Evolutionary conservation across 2,888 invertebrate species (phyloP), one percentile per base, ranked within the genome.

Genomic region (Caenorhabditis sp.): DNA sequence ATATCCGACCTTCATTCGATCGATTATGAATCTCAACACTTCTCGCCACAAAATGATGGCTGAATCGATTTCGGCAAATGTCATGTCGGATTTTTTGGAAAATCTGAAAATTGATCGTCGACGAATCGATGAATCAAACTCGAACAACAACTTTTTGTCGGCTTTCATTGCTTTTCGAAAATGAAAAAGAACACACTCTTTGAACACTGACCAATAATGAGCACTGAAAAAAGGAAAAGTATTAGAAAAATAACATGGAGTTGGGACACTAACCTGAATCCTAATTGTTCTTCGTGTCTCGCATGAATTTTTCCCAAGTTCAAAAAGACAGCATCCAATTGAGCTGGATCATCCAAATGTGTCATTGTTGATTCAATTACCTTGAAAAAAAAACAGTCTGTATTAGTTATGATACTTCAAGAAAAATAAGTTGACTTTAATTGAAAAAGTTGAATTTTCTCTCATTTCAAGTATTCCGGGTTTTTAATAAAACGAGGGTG

Each of bases 221-320:
- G 80, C 66, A 50, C 80, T 31, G 65, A 36, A 66, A 67, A 54
- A 12, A 50, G 14, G n/a, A n/a, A n/a, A n/a, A n/a, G n/a, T n/a
- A n/a, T n/a, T n/a, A n/a, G n/a, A n/a, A n/a, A n/a, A n/a, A n/a
- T n/a, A n/a, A n/a, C n/a, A n/a, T n/a, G n/a, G n/a, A n/a, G n/a
- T n/a, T n/a, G n/a, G n/a, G 57, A 21, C 17, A 36, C 49, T 21
- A 57, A 76, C 81, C 81, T 80, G 63, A 83, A 83, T 43, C 83
- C 83, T 10, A 80, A 67, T 27, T 83, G 79, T 38, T 83, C 82
- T 63, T 81, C 80, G 26, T 80, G 78, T 54, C 74, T 67, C 1
- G 80, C 81, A 58, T 83, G 83, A n/a, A 83, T 70, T 38, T 78
- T 78, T 10, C 83, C 83, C 17, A 83, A 58, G 52, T 83, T 83